Evolutionary conservation across 37 sponge, comb jelly and placozoan genomes (phyloP).

Genomic region (Agelas oroides): DNA sequence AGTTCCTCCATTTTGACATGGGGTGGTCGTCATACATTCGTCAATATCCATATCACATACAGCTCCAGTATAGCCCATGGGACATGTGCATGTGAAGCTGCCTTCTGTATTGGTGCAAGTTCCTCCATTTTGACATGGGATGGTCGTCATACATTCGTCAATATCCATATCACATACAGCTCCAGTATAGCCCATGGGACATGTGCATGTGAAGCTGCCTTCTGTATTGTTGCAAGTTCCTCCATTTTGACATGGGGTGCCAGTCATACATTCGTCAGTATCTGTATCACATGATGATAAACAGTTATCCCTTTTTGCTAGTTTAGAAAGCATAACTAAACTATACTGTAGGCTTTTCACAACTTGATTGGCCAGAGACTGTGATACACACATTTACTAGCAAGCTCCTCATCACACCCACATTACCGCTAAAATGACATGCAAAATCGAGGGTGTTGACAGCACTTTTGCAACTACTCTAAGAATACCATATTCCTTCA

Average conservation of each 20-base stretch:
- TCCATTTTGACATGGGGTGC: slow-evolving; percentile 56
- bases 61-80: slow-evolving; percentile 39
- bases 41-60: slow-evolving; percentile 62
- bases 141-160: slow-evolving; percentile 20
- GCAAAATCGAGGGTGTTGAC: slow-evolving; percentile 49
- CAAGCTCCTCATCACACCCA: too few species aligned
- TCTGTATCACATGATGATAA: slow-evolving; percentile 63
- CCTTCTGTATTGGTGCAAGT: neutral
- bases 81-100: slow-evolving; percentile 60
- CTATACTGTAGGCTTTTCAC: too few species aligned
- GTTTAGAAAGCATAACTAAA: too few species aligned
- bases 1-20: slow-evolving; percentile 71
- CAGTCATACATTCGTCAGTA: slow-evolving; percentile 44
- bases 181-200: slow-evolving; percentile 66
- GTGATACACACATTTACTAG: too few species aligned
- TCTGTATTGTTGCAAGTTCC: slow-evolving; percentile 53
- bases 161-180: slow-evolving; percentile 51
- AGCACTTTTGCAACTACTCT: too few species aligned
- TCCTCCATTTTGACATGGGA: slow-evolving; percentile 25
- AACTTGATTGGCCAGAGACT: too few species aligned
- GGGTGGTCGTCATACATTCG: slow-evolving; percentile 29
- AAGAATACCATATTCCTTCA: too few species aligned
- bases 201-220: slow-evolving; percentile 35
- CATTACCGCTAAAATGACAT: too few species aligned
- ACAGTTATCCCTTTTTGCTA: too few species aligned